Base-by-base conservation (phyloP, 2,888 invertebrate genomes). In the Penaeus monodon region DNA sequence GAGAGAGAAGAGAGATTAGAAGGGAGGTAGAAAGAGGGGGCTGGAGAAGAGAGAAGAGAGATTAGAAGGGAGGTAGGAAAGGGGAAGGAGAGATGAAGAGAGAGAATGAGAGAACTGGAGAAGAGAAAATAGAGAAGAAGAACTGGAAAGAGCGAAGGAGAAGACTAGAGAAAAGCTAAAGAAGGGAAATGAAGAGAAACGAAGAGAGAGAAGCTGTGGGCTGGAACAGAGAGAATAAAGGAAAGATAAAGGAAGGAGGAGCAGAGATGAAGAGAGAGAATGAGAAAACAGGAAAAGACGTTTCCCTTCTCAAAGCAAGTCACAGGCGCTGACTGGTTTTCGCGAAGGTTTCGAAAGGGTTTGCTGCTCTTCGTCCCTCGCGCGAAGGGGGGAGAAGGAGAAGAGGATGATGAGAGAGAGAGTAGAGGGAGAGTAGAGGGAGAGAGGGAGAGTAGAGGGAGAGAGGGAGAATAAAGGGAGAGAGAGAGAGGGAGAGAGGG, bases 391-490 rank as follows among this genome's bases (percentile, higher is more conserved):
- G 57, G 17, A 63, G 63, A 29, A 17, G 20, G n/a, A 27, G 27
- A 77, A 49, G 63, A 7, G 22, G 57, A 64, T 22, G 29, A 63
- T 20, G 29, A 29, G 7, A n/a, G n/a, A 78, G 33, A 29, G 63
- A 27, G n/a, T 2, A 10, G 22, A 29, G 78, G 63, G 78, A 63
- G 63, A 63, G 29, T 27, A 63, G 4, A 57, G 49, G 57, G 44
- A 49, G n/a, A 24, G 77, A n/a, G n/a, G 57, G 49, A 24, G 4
- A 57, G 57, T n/a, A 24, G 57, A 27, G 77, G 27, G n/a, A 27
- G 27, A 57, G 77, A 78, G 77, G 29, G 57, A 57, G 64, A 65
- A 79, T 29, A 65, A 27, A 64, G 79, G 65, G 63, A 33, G 38
- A 38, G 29, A 79, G 64, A 65, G 65, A 24, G 79, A 33, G 65